A percentile compares a stretch with the other conserved stretches of the same genome.
Conservation (phyloP, 2,888 invertebrate species). For the Chloroclystis v-ata region DNA sequence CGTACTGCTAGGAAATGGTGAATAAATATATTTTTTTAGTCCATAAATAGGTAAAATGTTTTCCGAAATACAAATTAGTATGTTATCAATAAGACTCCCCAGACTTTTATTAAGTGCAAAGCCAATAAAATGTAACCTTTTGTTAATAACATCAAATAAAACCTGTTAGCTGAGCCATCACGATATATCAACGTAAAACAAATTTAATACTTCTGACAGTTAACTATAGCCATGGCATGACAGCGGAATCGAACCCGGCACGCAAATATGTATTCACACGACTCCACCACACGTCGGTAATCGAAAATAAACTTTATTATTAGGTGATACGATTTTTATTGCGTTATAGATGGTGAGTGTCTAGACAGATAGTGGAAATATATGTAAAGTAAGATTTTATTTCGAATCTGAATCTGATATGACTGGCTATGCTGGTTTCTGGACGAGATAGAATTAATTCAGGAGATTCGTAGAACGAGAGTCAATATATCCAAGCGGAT, state of each 20-base stretch:
- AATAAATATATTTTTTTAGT: too few relatives aligned
- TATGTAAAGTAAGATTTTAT: background rate
- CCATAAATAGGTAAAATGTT: too few relatives aligned
- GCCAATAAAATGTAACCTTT: too few relatives aligned
- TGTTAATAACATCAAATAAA: background rate
- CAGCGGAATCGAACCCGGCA: slow-evolving; percentile 53
- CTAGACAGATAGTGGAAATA: background rate
- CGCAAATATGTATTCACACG: slow-evolving; percentile 68
- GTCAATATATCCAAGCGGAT: too few relatives aligned
- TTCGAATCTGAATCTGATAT: too few relatives aligned
- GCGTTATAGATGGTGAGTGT: background rate
- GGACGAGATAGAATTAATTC: too few relatives aligned
- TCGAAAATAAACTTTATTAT: slow-evolving; percentile 42
- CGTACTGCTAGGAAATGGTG: too few relatives aligned
- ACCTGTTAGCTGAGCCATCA: background rate
- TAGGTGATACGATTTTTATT: slow-evolving; percentile 4
- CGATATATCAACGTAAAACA: slow-evolving; percentile 38
- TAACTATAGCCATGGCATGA: slow-evolving; percentile 54
- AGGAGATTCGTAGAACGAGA: too few relatives aligned
- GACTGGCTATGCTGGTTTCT: too few relatives aligned
- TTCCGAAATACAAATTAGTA: too few relatives aligned
- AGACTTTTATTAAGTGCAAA: too few relatives aligned
- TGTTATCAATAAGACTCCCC: too few relatives aligned
- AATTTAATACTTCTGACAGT: slow-evolving; percentile 59
- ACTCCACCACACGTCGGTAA: slow-evolving; percentile 54